Conservation (phyloP, 2,888 invertebrate genomes). For the Seira musarum region DNA sequence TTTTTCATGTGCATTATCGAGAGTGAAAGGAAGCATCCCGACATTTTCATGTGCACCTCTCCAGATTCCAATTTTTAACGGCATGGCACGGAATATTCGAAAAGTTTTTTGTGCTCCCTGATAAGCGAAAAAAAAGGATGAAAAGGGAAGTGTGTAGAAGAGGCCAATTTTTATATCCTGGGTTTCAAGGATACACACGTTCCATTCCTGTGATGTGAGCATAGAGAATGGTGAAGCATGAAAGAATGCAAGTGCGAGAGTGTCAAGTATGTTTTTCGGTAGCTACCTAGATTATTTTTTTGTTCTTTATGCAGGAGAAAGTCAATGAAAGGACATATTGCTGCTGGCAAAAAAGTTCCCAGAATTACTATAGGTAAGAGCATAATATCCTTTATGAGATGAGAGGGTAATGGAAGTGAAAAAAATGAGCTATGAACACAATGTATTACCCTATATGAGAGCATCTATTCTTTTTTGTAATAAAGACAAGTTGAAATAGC, state of each 20-base stretch:
- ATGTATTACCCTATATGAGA: not conserved
- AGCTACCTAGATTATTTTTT: not conserved
- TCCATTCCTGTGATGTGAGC: constrained; percentile 14
- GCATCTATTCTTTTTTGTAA: not conserved
- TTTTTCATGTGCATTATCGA: constrained; percentile 26
- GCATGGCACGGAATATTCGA: no score
- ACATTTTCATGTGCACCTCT: no score
- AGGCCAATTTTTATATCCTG: constrained; percentile 36
- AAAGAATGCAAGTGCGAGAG: constrained; percentile 19
- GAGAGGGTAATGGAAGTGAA: not conserved
- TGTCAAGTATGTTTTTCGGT: not conserved
- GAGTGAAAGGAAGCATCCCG: no score
- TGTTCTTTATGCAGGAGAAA: not conserved
- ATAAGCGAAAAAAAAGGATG: constrained; percentile 29
- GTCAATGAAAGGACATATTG: constrained; percentile 20
- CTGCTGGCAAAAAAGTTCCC: constrained; percentile 21
- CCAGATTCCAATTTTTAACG: not conserved
- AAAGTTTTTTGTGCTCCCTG: no score
- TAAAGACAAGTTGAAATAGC: not conserved
- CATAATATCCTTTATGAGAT: no score
- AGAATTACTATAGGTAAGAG: not conserved
- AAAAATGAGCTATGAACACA: not conserved
- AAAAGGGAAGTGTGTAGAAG: not conserved
- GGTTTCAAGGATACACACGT: constrained; percentile 33
- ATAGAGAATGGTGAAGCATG: constrained; percentile 38